Evolutionary conservation across 2,113 vertebrate genomes (phyloP).

Genomic region (Ochotona curzoniae): DNA sequence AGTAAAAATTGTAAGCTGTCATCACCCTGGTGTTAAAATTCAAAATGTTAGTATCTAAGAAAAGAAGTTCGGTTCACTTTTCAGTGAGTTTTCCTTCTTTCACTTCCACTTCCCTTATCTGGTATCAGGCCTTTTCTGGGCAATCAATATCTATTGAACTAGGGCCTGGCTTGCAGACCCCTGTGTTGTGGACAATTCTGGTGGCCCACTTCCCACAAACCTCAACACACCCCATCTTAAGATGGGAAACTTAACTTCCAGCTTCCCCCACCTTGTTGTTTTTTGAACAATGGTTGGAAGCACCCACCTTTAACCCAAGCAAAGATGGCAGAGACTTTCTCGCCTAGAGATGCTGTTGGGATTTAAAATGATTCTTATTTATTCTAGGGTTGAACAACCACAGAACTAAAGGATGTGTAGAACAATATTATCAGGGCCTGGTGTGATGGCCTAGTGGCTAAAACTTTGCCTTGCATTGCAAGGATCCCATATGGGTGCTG

Average conservation of each 20-base stretch:
- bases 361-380: background rate
- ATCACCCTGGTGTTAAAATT: background rate
- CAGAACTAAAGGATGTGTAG: no score
- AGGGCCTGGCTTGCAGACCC: background rate
- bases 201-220: background rate
- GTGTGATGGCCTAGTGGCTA: no score
- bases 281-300: no score
- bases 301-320: background rate
- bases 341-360: background rate
- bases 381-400: background rate
- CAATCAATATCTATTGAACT: accelerated
- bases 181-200: background rate
- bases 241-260: background rate
- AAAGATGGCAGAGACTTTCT: background rate
- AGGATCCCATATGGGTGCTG: no score
- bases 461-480: no score
- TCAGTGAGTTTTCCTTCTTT: background rate
- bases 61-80: background rate
- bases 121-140: background rate
- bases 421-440: no score
- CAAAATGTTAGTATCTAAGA: background rate
- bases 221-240: background rate
- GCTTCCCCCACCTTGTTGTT: no score
- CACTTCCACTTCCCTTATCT: background rate
- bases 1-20: background rate